Base-by-base conservation (phyloP, 30 jellyfish, hydroid and myxozoan genomes). In the Aurelia aurita complex sp. Pacific region DNA sequence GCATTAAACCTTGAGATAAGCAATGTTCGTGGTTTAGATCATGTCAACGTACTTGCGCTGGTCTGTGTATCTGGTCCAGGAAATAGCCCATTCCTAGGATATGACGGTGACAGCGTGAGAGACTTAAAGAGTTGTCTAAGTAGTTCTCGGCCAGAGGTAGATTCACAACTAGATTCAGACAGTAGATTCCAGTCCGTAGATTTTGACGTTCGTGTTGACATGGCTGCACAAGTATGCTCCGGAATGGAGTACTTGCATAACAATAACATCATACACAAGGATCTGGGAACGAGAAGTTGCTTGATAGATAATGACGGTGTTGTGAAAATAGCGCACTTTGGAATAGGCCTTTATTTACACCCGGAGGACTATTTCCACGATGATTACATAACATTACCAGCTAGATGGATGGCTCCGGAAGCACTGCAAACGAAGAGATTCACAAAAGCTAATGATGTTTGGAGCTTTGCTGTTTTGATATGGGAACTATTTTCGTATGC, bases 331-430 rank as follows among this genome's bases (percentile, higher is more conserved):
- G 96, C 97, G 16, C 83, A 77, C 29, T 69, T 83, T 59, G 97
- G 96, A 11, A 80, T 93, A 57, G 97, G 97, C 11, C 78, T 67
- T 17, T 83, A 82, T 77, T 89, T 91, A 6, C 91, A 93, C 65
- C 94, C 96, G 1, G 91, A 32, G 11, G 98, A 93, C 67, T 93
- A 93, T 55, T 60, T 33, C 34, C 79, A 68, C 29, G 85, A 87
- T 59, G 64, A 69, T 19, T 72, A 67, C 53, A 71, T 73, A 40
- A 73, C 80, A n/a, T 19, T 91, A 17, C 97, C 98, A 0, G 83
- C 92, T 2, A 66, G 98, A 40, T 93, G 98, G 98, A 74, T 93
- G 85, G 79, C 98, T 3, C 98, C 98, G 43, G 98, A 93, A 73
- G 73, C 98, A n/a, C 79, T 87, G 16, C 83, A 69, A 38, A 82